Conservation (phyloP, 2,113 vertebrate genomes). For the Rhea americana region DNA sequence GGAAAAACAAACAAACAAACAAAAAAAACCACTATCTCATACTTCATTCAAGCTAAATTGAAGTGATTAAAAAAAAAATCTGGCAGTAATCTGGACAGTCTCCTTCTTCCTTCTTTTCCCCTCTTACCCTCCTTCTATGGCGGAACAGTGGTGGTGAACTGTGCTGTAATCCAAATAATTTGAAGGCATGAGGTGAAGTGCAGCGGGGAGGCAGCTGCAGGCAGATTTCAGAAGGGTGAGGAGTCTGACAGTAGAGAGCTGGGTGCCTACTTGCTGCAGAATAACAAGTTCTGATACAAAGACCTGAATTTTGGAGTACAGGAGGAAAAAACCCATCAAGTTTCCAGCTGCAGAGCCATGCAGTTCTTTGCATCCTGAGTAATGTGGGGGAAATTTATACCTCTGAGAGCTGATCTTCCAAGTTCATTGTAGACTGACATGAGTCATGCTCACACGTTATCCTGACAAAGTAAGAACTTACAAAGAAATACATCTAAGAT, state of each 20-base stretch:
- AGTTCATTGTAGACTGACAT: neutral
- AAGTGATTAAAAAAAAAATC: neutral
- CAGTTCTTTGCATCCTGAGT: neutral
- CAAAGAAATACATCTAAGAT: neutral
- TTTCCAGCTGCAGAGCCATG: neutral
- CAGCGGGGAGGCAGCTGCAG: neutral
- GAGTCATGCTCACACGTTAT: accelerated
- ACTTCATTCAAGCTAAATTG: accelerated
- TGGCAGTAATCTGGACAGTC: neutral
- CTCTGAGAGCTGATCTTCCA: neutral
- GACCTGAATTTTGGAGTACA: neutral
- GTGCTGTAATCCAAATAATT: neutral
- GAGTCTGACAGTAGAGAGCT: neutral
- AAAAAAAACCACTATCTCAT: neutral
- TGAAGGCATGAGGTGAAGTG: neutral
- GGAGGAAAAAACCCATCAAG: neutral
- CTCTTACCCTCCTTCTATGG: neutral
- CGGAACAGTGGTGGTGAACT: neutral
- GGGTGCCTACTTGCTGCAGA: neutral
- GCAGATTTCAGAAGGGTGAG: neutral
- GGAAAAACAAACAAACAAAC: neutral
- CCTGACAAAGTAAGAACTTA: neutral
- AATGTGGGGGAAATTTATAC: neutral
- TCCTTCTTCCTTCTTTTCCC: neutral
- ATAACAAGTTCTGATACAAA: neutral